Percentiles rank a stretch among this genome's conserved stretches.
Conservation (phyloP, 1,140 invertebrate species). For the Papilio machaon region DNA sequence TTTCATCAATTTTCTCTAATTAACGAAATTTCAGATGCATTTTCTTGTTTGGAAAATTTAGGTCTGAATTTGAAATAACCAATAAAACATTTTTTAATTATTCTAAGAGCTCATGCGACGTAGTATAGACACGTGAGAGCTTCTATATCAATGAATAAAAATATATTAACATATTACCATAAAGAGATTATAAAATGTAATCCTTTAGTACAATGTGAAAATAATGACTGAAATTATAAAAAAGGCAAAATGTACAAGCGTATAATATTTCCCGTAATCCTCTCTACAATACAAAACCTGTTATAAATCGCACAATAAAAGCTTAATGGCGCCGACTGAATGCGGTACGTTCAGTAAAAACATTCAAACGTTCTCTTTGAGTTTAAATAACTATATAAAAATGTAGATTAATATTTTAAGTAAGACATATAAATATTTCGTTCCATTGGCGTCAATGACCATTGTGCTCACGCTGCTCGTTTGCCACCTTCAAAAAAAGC, state of each 20-base stretch:
- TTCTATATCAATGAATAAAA: too few relatives aligned
- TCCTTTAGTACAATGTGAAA: slow-evolving; percentile 20
- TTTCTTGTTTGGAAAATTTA: too few relatives aligned
- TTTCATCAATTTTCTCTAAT: too few relatives aligned
- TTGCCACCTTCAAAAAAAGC: too few relatives aligned
- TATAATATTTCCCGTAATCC: slow-evolving; percentile 26
- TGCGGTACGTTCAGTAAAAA: slow-evolving; percentile 7
- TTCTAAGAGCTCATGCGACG: too few relatives aligned
- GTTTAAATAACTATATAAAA: neutral
- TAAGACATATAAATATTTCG: too few relatives aligned
- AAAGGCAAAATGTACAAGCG: slow-evolving; percentile 7
- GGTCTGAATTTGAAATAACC: too few relatives aligned
- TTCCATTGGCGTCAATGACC: too few relatives aligned
- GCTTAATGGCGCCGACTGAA: slow-evolving; percentile 18
- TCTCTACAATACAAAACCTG: slow-evolving; percentile 28
- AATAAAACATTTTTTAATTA: too few relatives aligned
- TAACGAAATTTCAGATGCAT: too few relatives aligned
- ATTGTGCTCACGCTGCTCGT: too few relatives aligned
- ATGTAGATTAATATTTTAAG: neutral
- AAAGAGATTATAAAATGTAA: slow-evolving; percentile 15
- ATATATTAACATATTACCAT: neutral
- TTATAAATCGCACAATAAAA: slow-evolving; percentile 25
- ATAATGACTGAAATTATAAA: slow-evolving; percentile 22
- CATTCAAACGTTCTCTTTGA: slow-evolving; percentile 2
- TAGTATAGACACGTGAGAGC: too few relatives aligned